Conservation (phyloP, 2,888 invertebrate genomes). For the Cephalotes varians region DNA sequence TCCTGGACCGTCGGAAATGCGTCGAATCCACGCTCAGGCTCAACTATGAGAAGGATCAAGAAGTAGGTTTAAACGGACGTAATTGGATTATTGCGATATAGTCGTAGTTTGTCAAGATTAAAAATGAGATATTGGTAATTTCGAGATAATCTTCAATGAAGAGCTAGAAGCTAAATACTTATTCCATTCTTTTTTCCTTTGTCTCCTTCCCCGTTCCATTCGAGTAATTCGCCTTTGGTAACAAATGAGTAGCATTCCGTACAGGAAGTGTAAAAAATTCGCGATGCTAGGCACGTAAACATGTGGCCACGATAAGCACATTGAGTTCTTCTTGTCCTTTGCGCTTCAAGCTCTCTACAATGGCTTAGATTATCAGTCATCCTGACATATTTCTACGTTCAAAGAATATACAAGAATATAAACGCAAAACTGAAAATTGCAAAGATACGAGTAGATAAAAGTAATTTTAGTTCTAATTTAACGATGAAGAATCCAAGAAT, state of each 20-base stretch:
- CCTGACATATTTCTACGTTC: background rate
- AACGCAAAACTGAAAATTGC: background rate
- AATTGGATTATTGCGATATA: background rate
- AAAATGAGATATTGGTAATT: background rate
- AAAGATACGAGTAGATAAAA: background rate
- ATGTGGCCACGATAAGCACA: background rate
- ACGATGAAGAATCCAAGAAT: background rate
- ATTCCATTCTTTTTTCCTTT: background rate
- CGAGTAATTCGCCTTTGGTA: background rate
- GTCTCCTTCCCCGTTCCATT: background rate
- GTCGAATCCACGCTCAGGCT: conserved; percentile 94
- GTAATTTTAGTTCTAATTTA: background rate
- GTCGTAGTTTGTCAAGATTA: background rate
- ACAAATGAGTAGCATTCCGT: background rate
- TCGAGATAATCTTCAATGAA: background rate
- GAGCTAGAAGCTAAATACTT: background rate
- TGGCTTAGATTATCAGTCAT: background rate
- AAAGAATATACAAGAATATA: background rate
- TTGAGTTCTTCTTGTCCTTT: conserved; percentile 3
- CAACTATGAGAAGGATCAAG: conserved; percentile 94
- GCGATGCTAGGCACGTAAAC: conserved; percentile 16
- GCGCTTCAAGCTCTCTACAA: background rate
- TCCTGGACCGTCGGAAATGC: conserved; percentile 94
- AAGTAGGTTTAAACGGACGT: conserved; percentile 86
- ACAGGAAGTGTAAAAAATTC: background rate